Percentiles rank a stretch among this genome's conserved stretches.
Evolutionary conservation across 2,888 invertebrate genomes (phyloP).

Genomic region (Strigamia crassipes): DNA sequence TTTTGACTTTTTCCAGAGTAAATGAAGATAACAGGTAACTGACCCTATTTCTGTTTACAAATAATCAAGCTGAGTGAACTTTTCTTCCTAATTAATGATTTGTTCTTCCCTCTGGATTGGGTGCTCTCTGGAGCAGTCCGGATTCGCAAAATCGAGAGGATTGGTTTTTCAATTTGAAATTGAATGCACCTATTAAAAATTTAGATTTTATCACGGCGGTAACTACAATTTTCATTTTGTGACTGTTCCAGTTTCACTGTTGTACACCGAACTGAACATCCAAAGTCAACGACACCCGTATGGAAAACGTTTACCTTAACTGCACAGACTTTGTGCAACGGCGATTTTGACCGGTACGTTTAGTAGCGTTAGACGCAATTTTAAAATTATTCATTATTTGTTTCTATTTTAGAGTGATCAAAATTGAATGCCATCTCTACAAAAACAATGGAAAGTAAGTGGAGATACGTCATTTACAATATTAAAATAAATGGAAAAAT

Average conservation of each 20-base stretch:
- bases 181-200: too few species aligned
- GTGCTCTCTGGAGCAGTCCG: too few species aligned
- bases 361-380: too few species aligned
- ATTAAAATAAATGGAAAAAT: neutral
- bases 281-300: constrained; percentile 60
- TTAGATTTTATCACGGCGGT: too few species aligned
- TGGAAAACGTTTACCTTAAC: constrained; percentile 62
- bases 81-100: too few species aligned
- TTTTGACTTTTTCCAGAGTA: constrained; percentile 58
- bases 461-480: neutral
- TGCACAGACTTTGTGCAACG: constrained; percentile 62
- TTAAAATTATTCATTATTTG: neutral
- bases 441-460: constrained; percentile 59
- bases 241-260: constrained; percentile 54
- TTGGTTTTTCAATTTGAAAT: too few species aligned
- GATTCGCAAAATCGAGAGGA: too few species aligned
- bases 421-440: constrained; percentile 64
- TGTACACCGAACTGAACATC: constrained; percentile 61
- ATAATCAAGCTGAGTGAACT: too few species aligned
- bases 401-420: constrained; percentile 58
- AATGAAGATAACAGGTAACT: constrained; percentile 51
- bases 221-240: neutral
- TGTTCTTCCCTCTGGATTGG: too few species aligned
- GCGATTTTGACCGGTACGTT: constrained; percentile 60
- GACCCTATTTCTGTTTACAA: neutral